These are phyloP conservation scores for Microtus oregoni DNA, from an alignment of 2,113 vertebrate genomes.

Conservation along the genomic window DNA sequence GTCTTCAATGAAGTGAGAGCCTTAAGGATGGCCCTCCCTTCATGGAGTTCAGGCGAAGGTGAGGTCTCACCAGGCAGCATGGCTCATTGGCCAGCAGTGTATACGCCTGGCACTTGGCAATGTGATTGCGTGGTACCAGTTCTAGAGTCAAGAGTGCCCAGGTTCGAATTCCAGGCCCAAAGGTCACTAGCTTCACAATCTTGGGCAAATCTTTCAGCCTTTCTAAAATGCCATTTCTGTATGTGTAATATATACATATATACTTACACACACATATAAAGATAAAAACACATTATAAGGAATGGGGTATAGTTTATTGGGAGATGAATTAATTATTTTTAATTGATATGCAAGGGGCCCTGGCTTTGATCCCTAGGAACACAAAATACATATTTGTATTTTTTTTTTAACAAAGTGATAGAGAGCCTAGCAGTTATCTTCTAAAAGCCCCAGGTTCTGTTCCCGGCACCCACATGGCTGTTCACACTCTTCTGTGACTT, in stretches of 20 bases:
- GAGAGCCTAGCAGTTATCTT: background rate
- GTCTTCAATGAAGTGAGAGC: background rate
- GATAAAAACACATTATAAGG: slow-evolving; percentile 19
- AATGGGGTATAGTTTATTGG: background rate
- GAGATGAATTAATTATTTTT: background rate
- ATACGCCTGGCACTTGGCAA: background rate
- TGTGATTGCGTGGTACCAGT: background rate
- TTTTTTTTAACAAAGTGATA: background rate
- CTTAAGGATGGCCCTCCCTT: slow-evolving; percentile 8
- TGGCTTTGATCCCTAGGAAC: background rate
- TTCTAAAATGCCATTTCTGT: background rate
- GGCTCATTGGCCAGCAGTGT: background rate
- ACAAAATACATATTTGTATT: background rate
- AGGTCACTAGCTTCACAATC: background rate
- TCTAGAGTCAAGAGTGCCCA: background rate
- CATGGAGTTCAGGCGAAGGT: background rate
- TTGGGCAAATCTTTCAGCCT: slow-evolving; percentile 32
- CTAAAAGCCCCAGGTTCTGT: background rate
- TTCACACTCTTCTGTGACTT: too few relatives aligned
- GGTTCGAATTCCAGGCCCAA: background rate
- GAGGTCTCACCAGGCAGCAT: background rate
- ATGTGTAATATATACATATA: background rate
- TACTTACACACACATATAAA: background rate
- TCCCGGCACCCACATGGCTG: background rate
- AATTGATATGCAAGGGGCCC: background rate